Evolutionary conservation across 2,113 vertebrate genomes (phyloP).

Genomic region (Sinocyclocheilus rhinocerous): DNA sequence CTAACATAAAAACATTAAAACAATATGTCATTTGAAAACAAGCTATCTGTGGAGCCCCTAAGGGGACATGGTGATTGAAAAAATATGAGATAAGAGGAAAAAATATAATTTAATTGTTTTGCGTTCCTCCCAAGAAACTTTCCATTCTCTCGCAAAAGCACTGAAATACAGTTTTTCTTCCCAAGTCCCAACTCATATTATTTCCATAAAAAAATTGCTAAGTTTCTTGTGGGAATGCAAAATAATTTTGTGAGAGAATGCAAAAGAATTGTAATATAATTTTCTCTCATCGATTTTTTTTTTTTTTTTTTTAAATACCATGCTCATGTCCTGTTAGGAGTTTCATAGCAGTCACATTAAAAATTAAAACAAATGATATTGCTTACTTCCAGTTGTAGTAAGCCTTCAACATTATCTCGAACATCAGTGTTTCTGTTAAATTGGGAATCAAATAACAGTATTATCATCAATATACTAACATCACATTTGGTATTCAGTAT

Average conservation of each 20-base stretch:
- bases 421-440: constrained; percentile 60
- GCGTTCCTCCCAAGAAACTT: background rate
- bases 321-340: background rate
- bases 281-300: background rate
- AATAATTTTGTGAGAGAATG: background rate
- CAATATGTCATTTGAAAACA: background rate
- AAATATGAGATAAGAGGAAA: background rate
- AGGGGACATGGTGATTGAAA: background rate
- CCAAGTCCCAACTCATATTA: too few relatives aligned
- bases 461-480: background rate
- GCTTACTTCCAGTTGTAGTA: constrained; percentile 72
- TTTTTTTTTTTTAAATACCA: background rate
- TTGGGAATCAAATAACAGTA: background rate
- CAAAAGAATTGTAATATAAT: background rate
- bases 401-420: constrained; percentile 64
- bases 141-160: background rate
- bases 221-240: background rate
- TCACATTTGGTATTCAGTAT: background rate
- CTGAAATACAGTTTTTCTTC: too few relatives aligned
- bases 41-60: background rate
- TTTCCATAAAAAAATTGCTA: too few relatives aligned
- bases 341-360: background rate
- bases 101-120: background rate
- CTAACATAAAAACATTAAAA: background rate
- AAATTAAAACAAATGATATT: background rate